Conservation (phyloP, 2,797 vertebrate genomes). For the Merluccius polli region DNA sequence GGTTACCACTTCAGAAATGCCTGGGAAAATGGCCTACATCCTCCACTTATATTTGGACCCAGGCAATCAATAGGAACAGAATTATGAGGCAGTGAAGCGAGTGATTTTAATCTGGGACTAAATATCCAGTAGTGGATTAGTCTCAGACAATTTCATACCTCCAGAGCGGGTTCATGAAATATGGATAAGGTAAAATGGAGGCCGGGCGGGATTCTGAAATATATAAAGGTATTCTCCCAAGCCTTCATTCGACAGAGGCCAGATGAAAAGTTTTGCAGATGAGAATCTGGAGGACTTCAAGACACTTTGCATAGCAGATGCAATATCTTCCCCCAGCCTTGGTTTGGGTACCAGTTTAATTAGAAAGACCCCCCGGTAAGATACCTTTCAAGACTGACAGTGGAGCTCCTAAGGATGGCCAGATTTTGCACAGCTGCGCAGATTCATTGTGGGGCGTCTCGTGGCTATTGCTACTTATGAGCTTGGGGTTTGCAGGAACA, state of each 20-base stretch:
- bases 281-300: slow-evolving; percentile 66
- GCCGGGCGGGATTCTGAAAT: slow-evolving; percentile 68
- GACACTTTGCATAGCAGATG: slow-evolving; percentile 64
- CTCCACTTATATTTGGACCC: slow-evolving; percentile 70
- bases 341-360: slow-evolving; percentile 73
- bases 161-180: slow-evolving; percentile 78
- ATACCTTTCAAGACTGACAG: slow-evolving; percentile 63
- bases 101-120: slow-evolving; percentile 83
- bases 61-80: slow-evolving; percentile 76
- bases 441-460: slow-evolving; percentile 50
- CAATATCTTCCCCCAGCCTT: slow-evolving; percentile 53
- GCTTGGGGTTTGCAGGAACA: slow-evolving; percentile 37
- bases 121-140: slow-evolving; percentile 83
- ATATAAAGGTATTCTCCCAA: slow-evolving; percentile 72
- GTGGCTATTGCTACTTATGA: slow-evolving; percentile 58
- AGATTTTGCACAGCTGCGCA: slow-evolving; percentile 38
- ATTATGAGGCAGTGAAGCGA: slow-evolving; percentile 75
- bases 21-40: slow-evolving; percentile 60
- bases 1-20: slow-evolving; percentile 54
- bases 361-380: slow-evolving; percentile 70
- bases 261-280: slow-evolving; percentile 69
- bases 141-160: slow-evolving; percentile 78
- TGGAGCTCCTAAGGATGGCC: slow-evolving; percentile 55
- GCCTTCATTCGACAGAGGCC: slow-evolving; percentile 54
- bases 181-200: slow-evolving; percentile 71